These are phyloP conservation scores for Irena cyanogastra DNA, from an alignment of 2,113 vertebrate genomes.

Conservation along the genomic window DNA sequence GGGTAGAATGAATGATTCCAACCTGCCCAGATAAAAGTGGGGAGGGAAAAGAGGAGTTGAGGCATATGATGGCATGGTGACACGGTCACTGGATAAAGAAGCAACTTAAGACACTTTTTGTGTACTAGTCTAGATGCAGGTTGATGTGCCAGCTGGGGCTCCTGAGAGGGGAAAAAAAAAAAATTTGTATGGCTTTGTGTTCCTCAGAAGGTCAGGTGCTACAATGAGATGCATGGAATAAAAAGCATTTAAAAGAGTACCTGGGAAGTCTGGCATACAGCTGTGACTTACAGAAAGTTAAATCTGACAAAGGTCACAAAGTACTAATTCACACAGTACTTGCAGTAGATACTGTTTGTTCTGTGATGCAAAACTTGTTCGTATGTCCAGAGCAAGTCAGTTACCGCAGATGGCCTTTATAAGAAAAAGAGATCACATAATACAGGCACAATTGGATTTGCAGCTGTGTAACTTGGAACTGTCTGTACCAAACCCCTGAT, in stretches of 20 bases:
- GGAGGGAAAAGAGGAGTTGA: not conserved
- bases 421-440: not conserved
- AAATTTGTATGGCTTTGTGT: not conserved
- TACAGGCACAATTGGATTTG: conserved; percentile 1
- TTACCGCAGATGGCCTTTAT: conserved; percentile 11
- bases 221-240: not conserved
- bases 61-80: not conserved
- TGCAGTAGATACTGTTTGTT: not conserved
- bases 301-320: not conserved
- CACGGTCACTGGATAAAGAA: not conserved
- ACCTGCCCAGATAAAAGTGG: not conserved
- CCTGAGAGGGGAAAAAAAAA: not conserved
- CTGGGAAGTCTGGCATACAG: not conserved
- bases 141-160: not conserved
- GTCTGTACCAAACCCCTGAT: not conserved
- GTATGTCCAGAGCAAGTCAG: not conserved
- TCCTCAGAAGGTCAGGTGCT: not conserved
- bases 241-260: not conserved
- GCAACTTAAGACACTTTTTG: not conserved
- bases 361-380: not conserved
- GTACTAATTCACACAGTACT: not conserved
- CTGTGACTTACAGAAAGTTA: not conserved
- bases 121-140: not conserved
- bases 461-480: conserved; percentile 11
- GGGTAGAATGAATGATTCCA: not conserved